These are phyloP conservation scores for Coptotermes formosanus DNA, from an alignment of 1,140 invertebrate genomes.

Conservation along the genomic window DNA sequence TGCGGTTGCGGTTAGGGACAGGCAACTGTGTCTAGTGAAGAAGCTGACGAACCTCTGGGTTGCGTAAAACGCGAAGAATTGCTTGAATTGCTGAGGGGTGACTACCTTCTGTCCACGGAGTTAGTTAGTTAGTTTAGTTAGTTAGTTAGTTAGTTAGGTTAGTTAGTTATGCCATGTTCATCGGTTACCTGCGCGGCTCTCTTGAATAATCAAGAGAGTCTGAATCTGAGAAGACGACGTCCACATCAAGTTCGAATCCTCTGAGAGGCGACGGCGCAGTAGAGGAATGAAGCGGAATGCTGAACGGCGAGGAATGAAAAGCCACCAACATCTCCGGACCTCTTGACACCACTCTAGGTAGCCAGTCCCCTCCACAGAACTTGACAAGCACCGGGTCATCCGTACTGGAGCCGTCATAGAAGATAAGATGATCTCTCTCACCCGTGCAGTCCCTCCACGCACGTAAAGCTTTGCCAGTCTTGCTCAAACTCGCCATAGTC, in stretches of 20 bases:
- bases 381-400: slow-evolving; percentile 80
- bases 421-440: slow-evolving; percentile 76
- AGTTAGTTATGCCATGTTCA: no score
- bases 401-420: slow-evolving; percentile 77
- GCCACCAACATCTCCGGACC: slow-evolving; percentile 78
- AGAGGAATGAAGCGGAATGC: slow-evolving; percentile 63
- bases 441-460: slow-evolving; percentile 82
- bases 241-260: slow-evolving; percentile 79
- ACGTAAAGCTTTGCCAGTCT: slow-evolving; percentile 55
- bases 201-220: slow-evolving; percentile 70
- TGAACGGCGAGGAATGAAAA: slow-evolving; percentile 68
- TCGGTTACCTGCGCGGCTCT: slow-evolving; percentile 52
- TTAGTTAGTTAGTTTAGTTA: no score
- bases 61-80: no score
- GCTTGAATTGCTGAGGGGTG: no score
- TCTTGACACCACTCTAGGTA: slow-evolving; percentile 70
- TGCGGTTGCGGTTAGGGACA: no score
- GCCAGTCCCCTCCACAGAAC: slow-evolving; percentile 81
- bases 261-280: slow-evolving; percentile 60
- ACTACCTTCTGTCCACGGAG: no score
- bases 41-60: no score
- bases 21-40: no score
- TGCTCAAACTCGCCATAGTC: slow-evolving; percentile 33
- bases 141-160: no score
- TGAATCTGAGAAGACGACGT: slow-evolving; percentile 83